Conservation (phyloP, 1,140 invertebrate species). For the Drosophila ironensis region DNA sequence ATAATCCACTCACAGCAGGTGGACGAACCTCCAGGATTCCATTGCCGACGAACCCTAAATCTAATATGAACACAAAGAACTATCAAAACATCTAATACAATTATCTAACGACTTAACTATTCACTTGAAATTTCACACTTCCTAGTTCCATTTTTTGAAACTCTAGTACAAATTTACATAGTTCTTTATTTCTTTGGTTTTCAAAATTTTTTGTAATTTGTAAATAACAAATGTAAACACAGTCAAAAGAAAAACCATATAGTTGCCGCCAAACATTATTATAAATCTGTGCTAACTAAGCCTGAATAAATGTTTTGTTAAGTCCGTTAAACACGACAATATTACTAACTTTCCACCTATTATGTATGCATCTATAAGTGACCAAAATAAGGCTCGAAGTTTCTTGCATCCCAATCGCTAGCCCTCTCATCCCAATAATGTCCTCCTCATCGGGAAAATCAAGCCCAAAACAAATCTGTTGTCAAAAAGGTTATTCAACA, state of each 20-base stretch:
- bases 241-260: too few species aligned
- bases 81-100: too few species aligned
- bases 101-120: too few species aligned
- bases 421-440: constrained; percentile 63
- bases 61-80: too few species aligned
- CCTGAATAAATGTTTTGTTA: constrained; percentile 27
- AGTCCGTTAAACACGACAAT: constrained; percentile 4
- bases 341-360: constrained; percentile 66
- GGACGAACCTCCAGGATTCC: neutral
- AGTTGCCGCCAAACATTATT: neutral
- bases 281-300: neutral
- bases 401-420: constrained; percentile 50
- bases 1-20: neutral
- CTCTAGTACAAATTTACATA: too few species aligned
- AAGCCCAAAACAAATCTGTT: constrained; percentile 14
- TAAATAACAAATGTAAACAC: too few species aligned
- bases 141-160: too few species aligned
- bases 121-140: too few species aligned
- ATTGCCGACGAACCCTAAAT: neutral
- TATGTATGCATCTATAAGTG: constrained; percentile 48
- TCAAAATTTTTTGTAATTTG: too few species aligned
- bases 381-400: constrained; percentile 45
- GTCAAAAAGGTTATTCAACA: constrained; percentile 32
- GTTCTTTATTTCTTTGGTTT: too few species aligned
- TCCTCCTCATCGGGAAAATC: constrained; percentile 32